Conservation (phyloP, 2,113 vertebrate species). For the Aegithalos caudatus region DNA sequence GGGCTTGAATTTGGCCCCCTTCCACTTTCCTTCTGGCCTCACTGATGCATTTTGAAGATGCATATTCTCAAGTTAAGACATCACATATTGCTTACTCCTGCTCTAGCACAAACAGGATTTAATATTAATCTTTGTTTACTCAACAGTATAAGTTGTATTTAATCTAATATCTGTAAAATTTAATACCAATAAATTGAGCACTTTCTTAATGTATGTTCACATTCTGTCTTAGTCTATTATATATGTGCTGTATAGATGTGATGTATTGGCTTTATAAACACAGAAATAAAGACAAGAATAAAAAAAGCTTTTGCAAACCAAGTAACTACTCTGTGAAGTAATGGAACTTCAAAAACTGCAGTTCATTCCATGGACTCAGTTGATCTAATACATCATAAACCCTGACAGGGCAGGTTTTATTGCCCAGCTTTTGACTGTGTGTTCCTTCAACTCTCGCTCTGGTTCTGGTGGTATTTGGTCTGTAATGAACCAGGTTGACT, state of each 20-base stretch:
- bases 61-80: not conserved
- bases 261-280: not conserved
- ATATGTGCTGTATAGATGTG: not conserved
- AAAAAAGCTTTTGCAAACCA: not conserved
- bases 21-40: not conserved
- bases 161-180: not conserved
- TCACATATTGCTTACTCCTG: not conserved
- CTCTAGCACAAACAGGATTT: not conserved
- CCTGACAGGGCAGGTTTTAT: not conserved
- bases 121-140: not conserved
- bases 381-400: not conserved
- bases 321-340: not conserved
- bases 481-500: not conserved
- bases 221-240: not conserved
- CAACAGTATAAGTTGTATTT: not conserved
- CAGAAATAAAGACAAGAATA: not conserved
- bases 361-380: not conserved
- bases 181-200: not conserved
- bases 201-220: not conserved
- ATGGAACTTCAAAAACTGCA: not conserved
- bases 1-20: not conserved
- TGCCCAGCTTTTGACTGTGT: not conserved
- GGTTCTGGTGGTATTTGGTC: not conserved
- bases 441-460: not conserved
- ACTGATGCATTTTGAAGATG: not conserved